A percentile compares a stretch with the other conserved stretches of the same genome.
These are phyloP conservation scores for Typhlomys cinereus DNA, from an alignment of 2,113 vertebrate genomes.

Conservation along the genomic window DNA sequence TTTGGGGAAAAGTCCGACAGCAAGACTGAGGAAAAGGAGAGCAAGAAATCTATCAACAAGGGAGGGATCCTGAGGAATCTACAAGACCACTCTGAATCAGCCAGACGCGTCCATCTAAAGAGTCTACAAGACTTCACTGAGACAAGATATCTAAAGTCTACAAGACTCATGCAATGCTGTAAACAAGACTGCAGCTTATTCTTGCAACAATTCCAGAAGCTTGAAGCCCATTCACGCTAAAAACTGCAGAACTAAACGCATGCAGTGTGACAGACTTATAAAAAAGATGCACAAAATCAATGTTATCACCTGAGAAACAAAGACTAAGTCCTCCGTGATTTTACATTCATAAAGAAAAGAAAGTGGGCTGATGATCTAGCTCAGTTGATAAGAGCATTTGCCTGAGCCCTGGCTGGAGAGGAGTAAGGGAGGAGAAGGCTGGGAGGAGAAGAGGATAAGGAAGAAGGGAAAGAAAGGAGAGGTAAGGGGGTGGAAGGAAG, in stretches of 20 bases:
- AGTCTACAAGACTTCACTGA: neutral
- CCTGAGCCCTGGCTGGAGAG: neutral
- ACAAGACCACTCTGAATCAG: neutral
- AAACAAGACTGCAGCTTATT: too few species aligned
- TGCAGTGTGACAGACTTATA: neutral
- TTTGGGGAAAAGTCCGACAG: neutral
- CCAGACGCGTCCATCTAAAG: too few species aligned
- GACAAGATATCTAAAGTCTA: neutral
- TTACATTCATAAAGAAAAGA: constrained; percentile 5
- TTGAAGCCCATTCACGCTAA: neutral
- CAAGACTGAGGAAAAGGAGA: neutral
- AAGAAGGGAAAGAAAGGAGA: too few species aligned
- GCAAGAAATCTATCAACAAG: neutral
- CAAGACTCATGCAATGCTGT: too few species aligned
- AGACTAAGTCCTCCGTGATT: neutral
- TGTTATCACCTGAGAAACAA: neutral
- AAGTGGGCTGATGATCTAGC: neutral
- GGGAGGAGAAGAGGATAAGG: too few species aligned
- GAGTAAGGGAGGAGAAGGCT: too few species aligned
- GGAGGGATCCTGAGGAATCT: too few species aligned
- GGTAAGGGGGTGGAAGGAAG: too few species aligned
- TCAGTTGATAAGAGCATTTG: neutral
- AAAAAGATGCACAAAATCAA: constrained; percentile 8
- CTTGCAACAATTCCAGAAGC: neutral
- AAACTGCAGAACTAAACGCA: neutral